phyloP scores from a whole-genome alignment of 2,113 vertebrate species.

The Daboia siamensis region DNA sequence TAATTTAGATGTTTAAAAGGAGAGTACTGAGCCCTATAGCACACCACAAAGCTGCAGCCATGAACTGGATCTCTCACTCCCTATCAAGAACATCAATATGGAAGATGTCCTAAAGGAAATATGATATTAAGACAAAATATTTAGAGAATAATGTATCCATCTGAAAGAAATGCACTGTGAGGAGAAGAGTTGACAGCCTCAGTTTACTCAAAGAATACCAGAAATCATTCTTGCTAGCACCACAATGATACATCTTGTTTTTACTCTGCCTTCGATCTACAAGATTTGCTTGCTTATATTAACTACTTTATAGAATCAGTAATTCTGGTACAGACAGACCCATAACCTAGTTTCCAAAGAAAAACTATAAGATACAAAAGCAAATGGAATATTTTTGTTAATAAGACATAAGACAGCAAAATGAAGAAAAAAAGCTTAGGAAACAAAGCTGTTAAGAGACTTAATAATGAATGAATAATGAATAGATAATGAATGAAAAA shows the following conservation, averaged over 20 bases:
- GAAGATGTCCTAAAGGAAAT: not conserved
- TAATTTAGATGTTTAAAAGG: not conserved
- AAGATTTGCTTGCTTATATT: not conserved
- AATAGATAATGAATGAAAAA: not conserved
- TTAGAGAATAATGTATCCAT: not conserved
- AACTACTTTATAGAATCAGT: not conserved
- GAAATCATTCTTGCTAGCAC: not conserved
- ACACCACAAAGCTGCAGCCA: not conserved
- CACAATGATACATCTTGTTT: not conserved
- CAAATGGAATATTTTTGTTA: conserved; percentile 8
- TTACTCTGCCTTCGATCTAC: not conserved
- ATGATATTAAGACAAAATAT: not conserved
- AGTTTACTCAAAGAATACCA: not conserved
- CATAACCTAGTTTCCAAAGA: conserved; percentile 27
- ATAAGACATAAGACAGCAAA: not conserved
- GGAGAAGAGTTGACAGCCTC: not conserved
- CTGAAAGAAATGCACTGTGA: not conserved
- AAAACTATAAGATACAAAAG: not conserved
- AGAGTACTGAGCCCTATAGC: not conserved
- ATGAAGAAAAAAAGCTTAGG: not conserved
- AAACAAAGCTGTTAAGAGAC: not conserved
- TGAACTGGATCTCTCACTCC: not conserved
- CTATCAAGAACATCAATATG: not conserved
- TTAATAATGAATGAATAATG: conserved; percentile 23
- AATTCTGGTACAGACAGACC: not conserved